These are phyloP conservation scores for Lagodon rhomboides DNA, from an alignment of 2,797 vertebrate species.

Conservation along the genomic window DNA sequence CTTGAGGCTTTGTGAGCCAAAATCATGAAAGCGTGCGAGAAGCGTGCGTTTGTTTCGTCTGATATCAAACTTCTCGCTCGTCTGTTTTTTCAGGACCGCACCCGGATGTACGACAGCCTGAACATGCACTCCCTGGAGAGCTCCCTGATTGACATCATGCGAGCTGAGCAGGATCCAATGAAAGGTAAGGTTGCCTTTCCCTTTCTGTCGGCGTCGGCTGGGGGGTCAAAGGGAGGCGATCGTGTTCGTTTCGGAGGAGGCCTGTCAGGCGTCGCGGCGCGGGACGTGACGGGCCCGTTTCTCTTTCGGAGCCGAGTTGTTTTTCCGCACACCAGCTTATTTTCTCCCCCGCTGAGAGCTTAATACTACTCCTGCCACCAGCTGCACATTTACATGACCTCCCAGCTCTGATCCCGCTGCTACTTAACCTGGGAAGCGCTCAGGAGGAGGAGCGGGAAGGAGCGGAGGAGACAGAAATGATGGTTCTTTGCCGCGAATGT, in stretches of 20 bases:
- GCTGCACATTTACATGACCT: constrained; percentile 74
- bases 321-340: constrained; percentile 69
- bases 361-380: constrained; percentile 71
- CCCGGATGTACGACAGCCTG: constrained; percentile 97
- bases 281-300: constrained; percentile 25
- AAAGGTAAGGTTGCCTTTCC: constrained; percentile 89
- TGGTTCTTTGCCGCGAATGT: not conserved
- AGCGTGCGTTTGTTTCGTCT: constrained; percentile 37
- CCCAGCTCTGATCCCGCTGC: constrained; percentile 67
- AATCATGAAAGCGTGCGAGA: constrained; percentile 49
- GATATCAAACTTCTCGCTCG: constrained; percentile 17
- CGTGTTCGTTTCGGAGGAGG: constrained; percentile 10
- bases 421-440: constrained; percentile 60
- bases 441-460: constrained; percentile 11
- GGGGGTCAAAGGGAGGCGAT: constrained; percentile 41
- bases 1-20: constrained; percentile 57
- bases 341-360: constrained; percentile 73
- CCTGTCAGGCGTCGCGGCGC: not conserved
- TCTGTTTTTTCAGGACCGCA: constrained; percentile 91
- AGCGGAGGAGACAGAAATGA: not conserved
- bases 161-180: constrained; percentile 98
- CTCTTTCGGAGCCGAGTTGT: constrained; percentile 60
- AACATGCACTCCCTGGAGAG: constrained; percentile 99
- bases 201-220: constrained; percentile 12
- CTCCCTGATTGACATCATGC: constrained; percentile 99